These are phyloP conservation scores for Hydriomena furcata DNA, from an alignment of 2,888 invertebrate species.

Conservation along the genomic window DNA sequence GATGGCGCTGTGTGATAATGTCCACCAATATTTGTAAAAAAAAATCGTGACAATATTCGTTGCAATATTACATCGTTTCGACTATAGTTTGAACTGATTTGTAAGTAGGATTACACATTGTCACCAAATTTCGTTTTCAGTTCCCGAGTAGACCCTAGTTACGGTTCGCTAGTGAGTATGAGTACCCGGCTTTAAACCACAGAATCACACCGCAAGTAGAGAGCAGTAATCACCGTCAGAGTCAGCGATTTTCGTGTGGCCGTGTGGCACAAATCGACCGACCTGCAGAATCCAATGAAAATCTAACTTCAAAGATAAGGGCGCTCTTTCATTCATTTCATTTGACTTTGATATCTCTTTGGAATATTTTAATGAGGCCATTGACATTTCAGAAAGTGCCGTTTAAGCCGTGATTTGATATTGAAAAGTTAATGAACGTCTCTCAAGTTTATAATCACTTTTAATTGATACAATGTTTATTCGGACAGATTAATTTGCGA, in stretches of 20 bases:
- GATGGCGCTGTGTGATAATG: no score
- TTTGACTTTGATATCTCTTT: constrained; percentile 54
- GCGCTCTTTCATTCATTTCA: constrained; percentile 47
- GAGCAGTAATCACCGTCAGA: not conserved
- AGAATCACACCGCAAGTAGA: no score
- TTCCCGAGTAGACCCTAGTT: no score
- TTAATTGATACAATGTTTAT: constrained; percentile 34
- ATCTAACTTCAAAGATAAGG: constrained; percentile 45
- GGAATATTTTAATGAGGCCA: constrained; percentile 60
- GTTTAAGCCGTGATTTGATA: constrained; percentile 54
- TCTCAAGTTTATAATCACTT: constrained; percentile 29
- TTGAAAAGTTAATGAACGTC: constrained; percentile 51
- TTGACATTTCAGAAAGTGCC: constrained; percentile 55
- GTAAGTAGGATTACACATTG: no score
- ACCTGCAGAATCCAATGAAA: constrained; percentile 30
- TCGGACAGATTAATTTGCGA: constrained; percentile 24
- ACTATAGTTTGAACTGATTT: no score
- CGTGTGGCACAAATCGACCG: constrained; percentile 18
- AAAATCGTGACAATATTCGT: no score
- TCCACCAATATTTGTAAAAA: no score
- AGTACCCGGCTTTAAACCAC: no score
- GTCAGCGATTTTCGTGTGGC: constrained; percentile 7
- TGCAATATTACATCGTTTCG: no score
- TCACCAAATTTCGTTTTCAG: no score
- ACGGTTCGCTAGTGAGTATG: no score